Conservation (phyloP, 2,797 vertebrate genomes). For the Acanthurus tractus region DNA sequence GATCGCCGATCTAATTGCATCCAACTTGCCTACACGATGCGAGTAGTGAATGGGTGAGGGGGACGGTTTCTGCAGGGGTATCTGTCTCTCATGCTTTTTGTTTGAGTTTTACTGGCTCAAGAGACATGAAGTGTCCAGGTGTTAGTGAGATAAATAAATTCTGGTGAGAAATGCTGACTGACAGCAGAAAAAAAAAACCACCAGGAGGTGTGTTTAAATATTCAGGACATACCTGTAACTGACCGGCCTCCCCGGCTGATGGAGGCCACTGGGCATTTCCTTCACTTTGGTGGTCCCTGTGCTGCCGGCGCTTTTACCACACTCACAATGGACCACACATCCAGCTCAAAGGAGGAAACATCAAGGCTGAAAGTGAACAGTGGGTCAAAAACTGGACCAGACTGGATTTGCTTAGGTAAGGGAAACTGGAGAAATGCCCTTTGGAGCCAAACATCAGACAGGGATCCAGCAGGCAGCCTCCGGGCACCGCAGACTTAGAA, state of each 20-base stretch:
- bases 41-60: neutral
- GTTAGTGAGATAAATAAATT: conserved; percentile 5
- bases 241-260: conserved; percentile 25
- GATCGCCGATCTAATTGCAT: no score
- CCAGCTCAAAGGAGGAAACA: conserved; percentile 73
- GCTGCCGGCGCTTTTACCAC: conserved; percentile 66
- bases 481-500: conserved; percentile 44
- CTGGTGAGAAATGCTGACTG: neutral
- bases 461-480: conserved; percentile 49
- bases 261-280: conserved; percentile 47
- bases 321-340: conserved; percentile 84
- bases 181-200: neutral
- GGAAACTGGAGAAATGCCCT: conserved; percentile 69
- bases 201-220: neutral
- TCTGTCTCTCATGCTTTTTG: neutral
- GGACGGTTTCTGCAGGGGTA: neutral
- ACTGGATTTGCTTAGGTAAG: conserved; percentile 83
- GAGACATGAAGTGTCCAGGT: neutral
- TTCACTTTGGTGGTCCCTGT: conserved; percentile 77
- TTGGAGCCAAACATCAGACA: conserved; percentile 56
- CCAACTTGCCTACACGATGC: neutral
- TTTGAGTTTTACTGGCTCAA: neutral
- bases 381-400: conserved; percentile 79
- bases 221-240: neutral
- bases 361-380: conserved; percentile 69